phyloP scores from a whole-genome alignment of 2,113 vertebrate genomes.

The Dunckerocampus dactyliophorus region DNA sequence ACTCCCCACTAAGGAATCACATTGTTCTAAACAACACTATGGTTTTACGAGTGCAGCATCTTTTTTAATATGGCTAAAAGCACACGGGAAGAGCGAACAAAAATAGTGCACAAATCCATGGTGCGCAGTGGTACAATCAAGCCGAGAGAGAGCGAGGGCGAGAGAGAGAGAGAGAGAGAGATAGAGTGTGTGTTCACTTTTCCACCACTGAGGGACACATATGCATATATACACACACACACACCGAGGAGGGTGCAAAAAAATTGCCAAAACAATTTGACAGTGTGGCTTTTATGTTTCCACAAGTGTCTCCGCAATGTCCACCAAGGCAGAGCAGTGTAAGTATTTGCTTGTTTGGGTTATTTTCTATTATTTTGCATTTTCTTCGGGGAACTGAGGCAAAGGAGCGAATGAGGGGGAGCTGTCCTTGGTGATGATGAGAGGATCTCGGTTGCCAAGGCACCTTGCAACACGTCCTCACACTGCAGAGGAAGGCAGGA shows the following conservation, averaged over 20 bases:
- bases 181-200: slow-evolving; percentile 58
- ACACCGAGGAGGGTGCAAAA: slow-evolving; percentile 49
- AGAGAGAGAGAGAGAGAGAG: slow-evolving; percentile 11
- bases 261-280: slow-evolving; percentile 48
- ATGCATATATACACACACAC: slow-evolving; percentile 28
- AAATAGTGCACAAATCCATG: slow-evolving; percentile 28
- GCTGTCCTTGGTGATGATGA: slow-evolving; percentile 81
- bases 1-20: no score
- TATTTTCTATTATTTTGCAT: slow-evolving; percentile 1
- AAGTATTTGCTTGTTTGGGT: slow-evolving; percentile 71
- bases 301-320: slow-evolving; percentile 77
- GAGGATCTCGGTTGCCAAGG: slow-evolving; percentile 65
- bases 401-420: slow-evolving; percentile 50
- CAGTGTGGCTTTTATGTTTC: slow-evolving; percentile 55
- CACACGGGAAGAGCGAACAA: background rate
- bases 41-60: background rate
- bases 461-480: slow-evolving; percentile 79
- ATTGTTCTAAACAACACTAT: background rate
- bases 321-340: slow-evolving; percentile 98
- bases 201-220: slow-evolving; percentile 66
- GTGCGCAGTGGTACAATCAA: slow-evolving; percentile 71
- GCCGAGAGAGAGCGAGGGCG: slow-evolving; percentile 19
- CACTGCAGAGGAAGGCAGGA: slow-evolving; percentile 55
- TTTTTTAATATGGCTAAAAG: slow-evolving; percentile 22
- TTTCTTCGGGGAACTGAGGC: background rate